Evolutionary conservation across 2,888 invertebrate species (phyloP), one percentile per base, ranked within the genome.

Genomic region (Allacma fusca): DNA sequence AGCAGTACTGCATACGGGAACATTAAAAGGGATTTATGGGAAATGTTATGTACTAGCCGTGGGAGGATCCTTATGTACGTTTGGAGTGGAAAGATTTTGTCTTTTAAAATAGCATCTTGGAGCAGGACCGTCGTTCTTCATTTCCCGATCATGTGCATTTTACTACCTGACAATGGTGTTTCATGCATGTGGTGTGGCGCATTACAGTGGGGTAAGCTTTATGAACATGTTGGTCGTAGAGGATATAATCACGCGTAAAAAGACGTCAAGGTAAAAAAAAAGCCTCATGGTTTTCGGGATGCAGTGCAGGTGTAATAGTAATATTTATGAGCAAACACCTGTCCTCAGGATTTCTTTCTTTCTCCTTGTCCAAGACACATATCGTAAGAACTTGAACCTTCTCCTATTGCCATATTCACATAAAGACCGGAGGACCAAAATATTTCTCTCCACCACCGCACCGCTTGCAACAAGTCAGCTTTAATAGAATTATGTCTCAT

Each of bases 321-420:
- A 81, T 81, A 82, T 82, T 83, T 82, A 82, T 81, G 82, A 81
- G 79, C 78, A 81, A 81, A 83, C 83, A 83, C 83, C 83, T 83
- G 83, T 83, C 82, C 79, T 80, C 77, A 74, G 74, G 29, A 71
- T 71, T 57, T 71, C 68, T 68, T 29, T 75, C 67, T 67, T 24
- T 75, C 50, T 65, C 74, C 62, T 62, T 50, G 21, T 28, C n/a
- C 70, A 9, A 24, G 16, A 62, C 62, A 23, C 62, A 12, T 24
- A 62, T 62, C 7, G 62, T 62, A 26, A 9, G 5, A 28, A 19
- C 28, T 57, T 71, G 71, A 71, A 71, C 57, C 71, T 71, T 71
- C 71, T 71, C 62, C n/a, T n/a, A 62, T 62, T 62, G 62, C 62
- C 68, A 34, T 34, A 62, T 34, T 73, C 73, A 73, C 73, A 73